phyloP scores from a whole-genome alignment of 2,888 invertebrate genomes.

The Caenorhabditis zanzibari region DNA sequence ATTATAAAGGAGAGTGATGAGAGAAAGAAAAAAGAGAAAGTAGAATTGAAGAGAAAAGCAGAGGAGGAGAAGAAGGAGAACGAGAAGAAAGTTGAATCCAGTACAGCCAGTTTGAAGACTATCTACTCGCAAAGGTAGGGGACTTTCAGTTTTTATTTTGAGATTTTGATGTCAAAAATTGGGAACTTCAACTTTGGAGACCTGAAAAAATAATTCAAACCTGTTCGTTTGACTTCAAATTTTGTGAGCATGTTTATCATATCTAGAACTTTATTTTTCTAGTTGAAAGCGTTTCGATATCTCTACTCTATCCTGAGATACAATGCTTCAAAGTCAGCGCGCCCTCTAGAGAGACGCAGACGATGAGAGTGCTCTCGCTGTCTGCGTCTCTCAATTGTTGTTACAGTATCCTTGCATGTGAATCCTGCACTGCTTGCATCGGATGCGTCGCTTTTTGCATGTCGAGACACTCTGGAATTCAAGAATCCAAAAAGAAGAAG shows the following conservation, averaged over 20 bases:
- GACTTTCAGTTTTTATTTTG: not conserved
- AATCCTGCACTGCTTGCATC: not conserved
- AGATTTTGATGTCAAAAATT: not conserved
- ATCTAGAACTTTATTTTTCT: no score
- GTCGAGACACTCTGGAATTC: no score
- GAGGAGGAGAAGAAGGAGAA: not conserved
- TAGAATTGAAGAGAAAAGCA: not conserved
- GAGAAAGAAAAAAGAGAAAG: constrained; percentile 3
- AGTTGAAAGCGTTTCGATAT: no score
- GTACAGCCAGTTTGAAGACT: constrained; percentile 16
- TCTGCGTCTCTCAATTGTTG: no score
- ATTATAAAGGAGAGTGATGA: not conserved
- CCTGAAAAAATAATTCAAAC: no score
- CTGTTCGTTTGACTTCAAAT: no score
- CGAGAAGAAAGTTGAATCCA: not conserved
- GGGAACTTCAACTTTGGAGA: no score
- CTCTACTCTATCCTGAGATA: no score
- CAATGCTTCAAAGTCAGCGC: no score
- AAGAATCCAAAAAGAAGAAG: not conserved
- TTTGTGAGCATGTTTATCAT: no score
- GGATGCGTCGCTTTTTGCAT: constrained; percentile 1
- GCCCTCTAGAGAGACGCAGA: no score
- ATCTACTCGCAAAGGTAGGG: constrained; percentile 39
- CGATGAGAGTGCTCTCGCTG: no score
- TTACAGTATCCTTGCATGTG: constrained; percentile 2